Evolutionary conservation across 2,797 vertebrate species (phyloP).

Genomic region (Nannoperca obscura): DNA sequence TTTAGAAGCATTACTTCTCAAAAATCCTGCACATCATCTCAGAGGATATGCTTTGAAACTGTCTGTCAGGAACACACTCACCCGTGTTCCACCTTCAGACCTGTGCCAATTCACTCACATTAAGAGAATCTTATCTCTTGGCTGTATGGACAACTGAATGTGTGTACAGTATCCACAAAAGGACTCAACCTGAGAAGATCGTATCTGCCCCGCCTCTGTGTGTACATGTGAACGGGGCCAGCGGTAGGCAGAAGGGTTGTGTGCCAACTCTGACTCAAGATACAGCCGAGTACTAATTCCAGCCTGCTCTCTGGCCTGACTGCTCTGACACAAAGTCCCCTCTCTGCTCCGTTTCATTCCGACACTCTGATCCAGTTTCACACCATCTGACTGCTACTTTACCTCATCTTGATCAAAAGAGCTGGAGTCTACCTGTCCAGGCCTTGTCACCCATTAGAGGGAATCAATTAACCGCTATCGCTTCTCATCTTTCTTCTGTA

Average conservation of each 20-base stretch:
- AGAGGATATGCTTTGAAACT: slow-evolving; percentile 50
- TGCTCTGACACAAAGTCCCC: slow-evolving; percentile 57
- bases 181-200: slow-evolving; percentile 59
- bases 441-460: slow-evolving; percentile 60
- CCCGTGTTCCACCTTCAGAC: slow-evolving; percentile 50
- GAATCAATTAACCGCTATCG: slow-evolving; percentile 76
- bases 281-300: slow-evolving; percentile 47
- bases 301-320: slow-evolving; percentile 44
- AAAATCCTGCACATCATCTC: slow-evolving; percentile 42
- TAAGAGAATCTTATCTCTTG: slow-evolving; percentile 55
- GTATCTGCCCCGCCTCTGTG: slow-evolving; percentile 55
- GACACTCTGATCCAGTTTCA: slow-evolving; percentile 68
- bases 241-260: slow-evolving; percentile 21
- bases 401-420: slow-evolving; percentile 69
- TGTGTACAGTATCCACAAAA: slow-evolving; percentile 43
- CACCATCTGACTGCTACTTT: slow-evolving; percentile 59
- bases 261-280: slow-evolving; percentile 52
- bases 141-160: slow-evolving; percentile 37
- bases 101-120: slow-evolving; percentile 54
- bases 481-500: slow-evolving; percentile 65
- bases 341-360: slow-evolving; percentile 67
- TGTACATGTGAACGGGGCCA: slow-evolving; percentile 24
- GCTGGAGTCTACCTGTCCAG: slow-evolving; percentile 62
- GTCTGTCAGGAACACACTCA: slow-evolving; percentile 54
- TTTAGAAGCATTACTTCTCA: slow-evolving; percentile 49